A percentile compares a stretch with the other conserved stretches of the same genome.
These are phyloP conservation scores for Psammodynastes pulverulentus DNA, from an alignment of 2,113 vertebrate genomes.

Conservation along the genomic window DNA sequence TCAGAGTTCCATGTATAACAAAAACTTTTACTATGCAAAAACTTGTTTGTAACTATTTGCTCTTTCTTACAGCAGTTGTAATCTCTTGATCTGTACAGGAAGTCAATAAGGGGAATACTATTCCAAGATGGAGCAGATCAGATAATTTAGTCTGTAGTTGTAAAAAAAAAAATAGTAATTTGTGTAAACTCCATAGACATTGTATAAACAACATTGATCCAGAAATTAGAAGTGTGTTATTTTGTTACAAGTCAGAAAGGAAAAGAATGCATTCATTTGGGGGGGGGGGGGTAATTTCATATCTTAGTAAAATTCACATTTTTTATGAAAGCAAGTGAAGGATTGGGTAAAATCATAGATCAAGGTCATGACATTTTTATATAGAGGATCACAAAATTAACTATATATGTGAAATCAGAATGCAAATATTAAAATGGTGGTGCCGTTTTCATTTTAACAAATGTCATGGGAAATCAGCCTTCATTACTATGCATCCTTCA, in stretches of 20 bases:
- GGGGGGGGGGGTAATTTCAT: background rate
- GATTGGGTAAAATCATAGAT: background rate
- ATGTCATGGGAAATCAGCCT: conserved; percentile 19
- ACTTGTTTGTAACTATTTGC: background rate
- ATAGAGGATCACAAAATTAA: background rate
- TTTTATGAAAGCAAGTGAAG: background rate
- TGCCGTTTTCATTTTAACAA: conserved; percentile 17
- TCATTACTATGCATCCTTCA: conserved; percentile 19
- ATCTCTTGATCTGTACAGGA: background rate
- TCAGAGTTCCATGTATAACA: background rate
- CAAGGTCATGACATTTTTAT: background rate
- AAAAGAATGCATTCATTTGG: background rate
- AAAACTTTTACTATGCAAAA: background rate
- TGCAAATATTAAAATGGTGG: background rate
- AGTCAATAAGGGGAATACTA: background rate
- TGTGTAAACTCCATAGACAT: background rate
- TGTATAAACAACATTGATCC: background rate
- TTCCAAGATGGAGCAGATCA: background rate
- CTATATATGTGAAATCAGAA: background rate
- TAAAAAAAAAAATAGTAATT: background rate
- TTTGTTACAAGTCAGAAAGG: background rate
- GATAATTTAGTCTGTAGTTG: background rate
- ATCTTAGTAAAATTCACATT: background rate
- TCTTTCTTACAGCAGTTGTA: background rate
- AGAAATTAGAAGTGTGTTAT: background rate